Percentiles rank a stretch among this genome's conserved stretches.
Evolutionary conservation across 2,888 invertebrate species (phyloP).

Genomic region (Drosophila acutilabella): DNA sequence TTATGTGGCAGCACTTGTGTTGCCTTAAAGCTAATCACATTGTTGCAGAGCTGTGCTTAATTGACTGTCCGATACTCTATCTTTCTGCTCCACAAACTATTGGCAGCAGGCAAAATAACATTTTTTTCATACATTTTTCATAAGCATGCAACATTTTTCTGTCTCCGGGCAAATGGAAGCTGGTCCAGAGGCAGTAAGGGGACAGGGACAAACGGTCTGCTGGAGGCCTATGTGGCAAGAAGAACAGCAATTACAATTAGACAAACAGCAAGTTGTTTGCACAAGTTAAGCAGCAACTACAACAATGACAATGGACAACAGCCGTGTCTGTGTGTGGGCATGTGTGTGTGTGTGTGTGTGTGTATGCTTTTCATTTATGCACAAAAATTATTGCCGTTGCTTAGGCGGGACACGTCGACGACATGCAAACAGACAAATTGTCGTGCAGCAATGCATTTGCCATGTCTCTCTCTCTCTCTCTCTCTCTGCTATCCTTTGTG

Average conservation of each 20-base stretch:
- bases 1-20: constrained; percentile 44
- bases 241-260: constrained; percentile 81
- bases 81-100: constrained; percentile 32
- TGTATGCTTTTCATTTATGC: constrained; percentile 81
- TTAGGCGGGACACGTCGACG: constrained; percentile 76
- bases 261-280: constrained; percentile 82
- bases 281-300: constrained; percentile 77
- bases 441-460: constrained; percentile 55
- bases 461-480: constrained; percentile 2
- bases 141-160: constrained; percentile 49
- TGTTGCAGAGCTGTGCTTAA: constrained; percentile 55
- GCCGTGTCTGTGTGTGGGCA: constrained; percentile 1
- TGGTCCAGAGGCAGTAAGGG: constrained; percentile 1
- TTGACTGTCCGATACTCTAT: constrained; percentile 63
- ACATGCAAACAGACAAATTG: constrained; percentile 74
- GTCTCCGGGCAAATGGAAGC: constrained; percentile 47
- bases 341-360: constrained; percentile 20
- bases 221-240: constrained; percentile 53
- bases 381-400: constrained; percentile 80
- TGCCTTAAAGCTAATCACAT: constrained; percentile 71
- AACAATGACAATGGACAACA: constrained; percentile 34
- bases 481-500: neutral
- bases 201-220: neutral
- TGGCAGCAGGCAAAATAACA: constrained; percentile 51
- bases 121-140: constrained; percentile 72